Percentiles rank a stretch among this genome's conserved stretches.
Evolutionary conservation across 2,113 vertebrate genomes (phyloP).

Genomic region (Echinops telfairi): DNA sequence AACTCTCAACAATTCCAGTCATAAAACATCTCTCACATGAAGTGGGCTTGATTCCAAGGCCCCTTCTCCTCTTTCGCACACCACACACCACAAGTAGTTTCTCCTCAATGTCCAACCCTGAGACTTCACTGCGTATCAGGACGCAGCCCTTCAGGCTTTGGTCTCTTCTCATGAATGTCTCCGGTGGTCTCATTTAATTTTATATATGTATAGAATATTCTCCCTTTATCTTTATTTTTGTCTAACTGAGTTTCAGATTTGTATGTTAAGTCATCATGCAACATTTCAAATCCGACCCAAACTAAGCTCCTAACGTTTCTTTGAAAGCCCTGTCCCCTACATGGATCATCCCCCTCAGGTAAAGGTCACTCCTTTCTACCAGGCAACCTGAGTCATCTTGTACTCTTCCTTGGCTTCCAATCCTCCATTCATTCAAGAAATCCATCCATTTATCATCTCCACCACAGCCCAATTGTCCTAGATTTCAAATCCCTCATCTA

Average conservation of each 20-base stretch:
- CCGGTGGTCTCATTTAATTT: neutral
- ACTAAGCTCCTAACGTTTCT: neutral
- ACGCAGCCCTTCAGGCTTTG: neutral
- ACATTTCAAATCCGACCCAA: neutral
- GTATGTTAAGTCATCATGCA: neutral
- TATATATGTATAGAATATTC: neutral
- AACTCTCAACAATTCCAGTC: neutral
- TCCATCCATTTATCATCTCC: neutral
- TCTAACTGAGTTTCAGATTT: neutral
- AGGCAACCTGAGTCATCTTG: neutral
- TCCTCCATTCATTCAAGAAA: neutral
- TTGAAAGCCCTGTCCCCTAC: neutral
- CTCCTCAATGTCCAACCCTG: neutral
- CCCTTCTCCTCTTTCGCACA: neutral
- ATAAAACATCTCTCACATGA: neutral
- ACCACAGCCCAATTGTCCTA: neutral
- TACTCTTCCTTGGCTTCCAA: neutral
- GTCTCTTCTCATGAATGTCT: neutral
- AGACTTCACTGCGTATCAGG: neutral
- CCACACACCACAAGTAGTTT: neutral
- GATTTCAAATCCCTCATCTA: neutral
- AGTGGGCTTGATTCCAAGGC: rapidly evolving
- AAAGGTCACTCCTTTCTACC: neutral
- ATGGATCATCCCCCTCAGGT: neutral
- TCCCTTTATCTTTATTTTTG: neutral